phyloP scores from a whole-genome alignment of 2,888 invertebrate genomes.

The Spilosoma lubricipeda region DNA sequence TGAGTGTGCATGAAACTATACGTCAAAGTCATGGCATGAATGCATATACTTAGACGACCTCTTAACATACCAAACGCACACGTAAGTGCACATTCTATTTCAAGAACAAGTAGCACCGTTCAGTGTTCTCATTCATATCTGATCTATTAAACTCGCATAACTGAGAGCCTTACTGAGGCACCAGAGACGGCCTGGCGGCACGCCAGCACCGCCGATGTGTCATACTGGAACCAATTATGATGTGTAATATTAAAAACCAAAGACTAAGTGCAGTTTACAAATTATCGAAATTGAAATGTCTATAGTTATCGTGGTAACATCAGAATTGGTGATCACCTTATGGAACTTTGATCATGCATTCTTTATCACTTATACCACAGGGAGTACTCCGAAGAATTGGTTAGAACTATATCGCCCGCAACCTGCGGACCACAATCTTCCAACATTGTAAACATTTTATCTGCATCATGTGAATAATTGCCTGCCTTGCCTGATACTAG shows the following conservation, averaged over 20 bases:
- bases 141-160: constrained; percentile 38
- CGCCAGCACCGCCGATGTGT: constrained; percentile 42
- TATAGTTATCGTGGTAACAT: neutral
- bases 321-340: no score
- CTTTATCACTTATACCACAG: no score
- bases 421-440: no score
- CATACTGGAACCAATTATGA: constrained; percentile 37
- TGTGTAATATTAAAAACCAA: constrained; percentile 15
- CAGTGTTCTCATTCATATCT: constrained; percentile 21
- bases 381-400: neutral
- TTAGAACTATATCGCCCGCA: no score
- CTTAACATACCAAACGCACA: neutral
- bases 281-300: neutral
- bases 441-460: no score
- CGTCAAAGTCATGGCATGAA: neutral
- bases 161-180: constrained; percentile 30
- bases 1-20: neutral
- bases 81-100: constrained; percentile 26
- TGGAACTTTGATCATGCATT: no score
- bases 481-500: no score
- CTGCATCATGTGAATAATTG: no score
- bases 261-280: constrained; percentile 25
- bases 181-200: constrained; percentile 50
- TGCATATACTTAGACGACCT: neutral
- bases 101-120: constrained; percentile 17